Percentiles rank a stretch among this genome's conserved stretches.
phyloP scores from a whole-genome alignment of 2,888 invertebrate genomes.

The Hipparchia semele region DNA sequence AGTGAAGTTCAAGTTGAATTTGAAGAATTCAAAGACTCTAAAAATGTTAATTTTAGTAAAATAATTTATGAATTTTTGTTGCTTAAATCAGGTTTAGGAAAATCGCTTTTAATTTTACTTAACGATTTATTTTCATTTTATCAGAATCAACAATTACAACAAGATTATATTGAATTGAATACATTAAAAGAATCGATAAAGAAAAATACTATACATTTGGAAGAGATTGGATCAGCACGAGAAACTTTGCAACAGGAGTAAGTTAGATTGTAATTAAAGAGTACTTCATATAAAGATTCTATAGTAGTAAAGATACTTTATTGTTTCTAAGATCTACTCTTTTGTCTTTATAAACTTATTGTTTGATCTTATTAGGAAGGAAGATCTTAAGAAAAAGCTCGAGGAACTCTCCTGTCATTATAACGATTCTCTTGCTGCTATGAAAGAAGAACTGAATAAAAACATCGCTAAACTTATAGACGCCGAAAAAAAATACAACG shows the following conservation, averaged over 20 bases:
- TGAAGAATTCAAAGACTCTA: too few species aligned
- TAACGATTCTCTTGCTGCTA: constrained; percentile 57
- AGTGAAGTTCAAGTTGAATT: too few species aligned
- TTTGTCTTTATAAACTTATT: too few species aligned
- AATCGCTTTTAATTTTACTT: neutral
- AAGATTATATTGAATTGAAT: constrained; percentile 60
- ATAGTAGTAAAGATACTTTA: too few species aligned
- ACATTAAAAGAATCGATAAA: constrained; percentile 64
- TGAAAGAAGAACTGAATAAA: constrained; percentile 57
- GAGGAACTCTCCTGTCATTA: constrained; percentile 59
- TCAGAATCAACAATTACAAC: constrained; percentile 63
- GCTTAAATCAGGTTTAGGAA: too few species aligned
- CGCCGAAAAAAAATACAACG: constrained; percentile 60
- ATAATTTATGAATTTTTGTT: too few species aligned
- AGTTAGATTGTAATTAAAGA: constrained; percentile 40
- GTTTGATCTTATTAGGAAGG: constrained; percentile 55
- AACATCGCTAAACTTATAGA: constrained; percentile 59
- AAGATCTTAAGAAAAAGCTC: constrained; percentile 64
- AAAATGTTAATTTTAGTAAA: too few species aligned
- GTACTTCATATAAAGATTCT: neutral
- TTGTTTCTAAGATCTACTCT: too few species aligned
- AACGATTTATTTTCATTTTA: neutral
- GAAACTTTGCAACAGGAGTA: constrained; percentile 69
- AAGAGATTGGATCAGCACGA: constrained; percentile 66
- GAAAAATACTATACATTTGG: constrained; percentile 63